Conservation (phyloP, 53 echinoderm and acorn worm species). For the Astropecten irregularis region DNA sequence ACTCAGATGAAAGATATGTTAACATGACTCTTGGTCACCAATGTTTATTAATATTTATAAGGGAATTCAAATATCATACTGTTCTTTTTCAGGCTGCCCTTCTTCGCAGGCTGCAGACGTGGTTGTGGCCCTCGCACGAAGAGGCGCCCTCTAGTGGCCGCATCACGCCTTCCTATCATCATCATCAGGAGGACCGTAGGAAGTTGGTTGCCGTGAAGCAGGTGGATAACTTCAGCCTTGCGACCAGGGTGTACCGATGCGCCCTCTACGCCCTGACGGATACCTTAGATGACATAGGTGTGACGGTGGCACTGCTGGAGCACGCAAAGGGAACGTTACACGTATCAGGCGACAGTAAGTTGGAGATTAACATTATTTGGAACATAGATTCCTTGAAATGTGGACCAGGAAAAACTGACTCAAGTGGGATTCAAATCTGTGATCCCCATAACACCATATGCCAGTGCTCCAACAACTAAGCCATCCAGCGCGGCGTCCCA, state of each 20-base stretch:
- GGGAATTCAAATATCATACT: too few relatives aligned
- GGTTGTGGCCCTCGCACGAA: neutral
- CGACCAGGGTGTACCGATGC: slow-evolving; percentile 6
- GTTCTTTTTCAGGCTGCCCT: slow-evolving; percentile 1
- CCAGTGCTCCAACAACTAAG: too few relatives aligned
- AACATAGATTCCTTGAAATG: neutral
- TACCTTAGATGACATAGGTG: slow-evolving; percentile 2
- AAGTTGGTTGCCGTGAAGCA: slow-evolving; percentile 33
- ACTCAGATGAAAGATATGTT: too few relatives aligned
- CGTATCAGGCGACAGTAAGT: slow-evolving; percentile 34
- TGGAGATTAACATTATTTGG: neutral
- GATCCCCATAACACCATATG: too few relatives aligned
- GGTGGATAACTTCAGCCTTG: neutral
- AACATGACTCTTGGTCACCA: neutral
- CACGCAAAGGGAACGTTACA: slow-evolving; percentile 30
- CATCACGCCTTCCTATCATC: neutral
- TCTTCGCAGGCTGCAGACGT: neutral
- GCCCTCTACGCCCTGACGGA: slow-evolving; percentile 47
- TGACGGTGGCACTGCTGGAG: neutral
- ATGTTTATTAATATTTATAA: too few relatives aligned
- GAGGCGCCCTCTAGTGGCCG: neutral
- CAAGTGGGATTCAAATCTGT: too few relatives aligned
- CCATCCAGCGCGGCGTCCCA: too few relatives aligned
- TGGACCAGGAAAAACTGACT: neutral
- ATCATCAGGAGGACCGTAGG: neutral